Evolutionary conservation across 2,888 invertebrate species (phyloP).

Genomic region (Ormia ochracea): DNA sequence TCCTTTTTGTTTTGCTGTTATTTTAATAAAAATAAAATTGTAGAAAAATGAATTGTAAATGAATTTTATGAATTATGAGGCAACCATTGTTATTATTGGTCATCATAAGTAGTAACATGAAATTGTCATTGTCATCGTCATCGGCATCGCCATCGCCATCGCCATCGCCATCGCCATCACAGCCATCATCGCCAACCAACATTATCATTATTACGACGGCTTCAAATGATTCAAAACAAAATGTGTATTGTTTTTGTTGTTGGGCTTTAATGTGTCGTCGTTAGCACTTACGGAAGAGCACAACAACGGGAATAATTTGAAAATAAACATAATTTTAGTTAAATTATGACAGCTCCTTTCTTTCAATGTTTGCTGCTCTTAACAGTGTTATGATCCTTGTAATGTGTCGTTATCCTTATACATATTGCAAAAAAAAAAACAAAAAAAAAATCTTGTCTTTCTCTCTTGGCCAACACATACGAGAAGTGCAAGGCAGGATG

Average conservation of each 20-base stretch:
- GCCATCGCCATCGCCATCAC: background rate
- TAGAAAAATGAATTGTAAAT: slow-evolving; percentile 21
- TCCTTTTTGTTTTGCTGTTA: too few relatives aligned
- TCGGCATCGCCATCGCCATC: background rate
- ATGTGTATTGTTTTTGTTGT: slow-evolving; percentile 9
- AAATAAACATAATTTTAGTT: slow-evolving; percentile 61
- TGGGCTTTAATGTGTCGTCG: slow-evolving; percentile 48
- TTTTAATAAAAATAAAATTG: slow-evolving; percentile 12
- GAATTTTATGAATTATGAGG: slow-evolving; percentile 27
- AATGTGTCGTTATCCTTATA: slow-evolving; percentile 30
- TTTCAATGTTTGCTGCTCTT: slow-evolving; percentile 36
- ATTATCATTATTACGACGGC: background rate
- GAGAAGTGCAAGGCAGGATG: slow-evolving; percentile 2
- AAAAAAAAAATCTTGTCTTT: background rate
- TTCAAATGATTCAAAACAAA: background rate
- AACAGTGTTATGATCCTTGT: slow-evolving; percentile 26
- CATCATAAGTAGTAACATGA: slow-evolving; percentile 3
- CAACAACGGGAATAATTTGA: slow-evolving; percentile 11
- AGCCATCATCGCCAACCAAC: background rate
- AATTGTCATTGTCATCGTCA: background rate
- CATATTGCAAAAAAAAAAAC: slow-evolving; percentile 7
- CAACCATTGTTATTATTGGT: slow-evolving; percentile 27
- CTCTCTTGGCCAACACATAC: slow-evolving; percentile 18
- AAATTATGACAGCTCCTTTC: slow-evolving; percentile 64
- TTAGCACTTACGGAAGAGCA: slow-evolving; percentile 52